phyloP scores from a whole-genome alignment of 2,113 vertebrate genomes.

The Cheirogaleus medius region DNA sequence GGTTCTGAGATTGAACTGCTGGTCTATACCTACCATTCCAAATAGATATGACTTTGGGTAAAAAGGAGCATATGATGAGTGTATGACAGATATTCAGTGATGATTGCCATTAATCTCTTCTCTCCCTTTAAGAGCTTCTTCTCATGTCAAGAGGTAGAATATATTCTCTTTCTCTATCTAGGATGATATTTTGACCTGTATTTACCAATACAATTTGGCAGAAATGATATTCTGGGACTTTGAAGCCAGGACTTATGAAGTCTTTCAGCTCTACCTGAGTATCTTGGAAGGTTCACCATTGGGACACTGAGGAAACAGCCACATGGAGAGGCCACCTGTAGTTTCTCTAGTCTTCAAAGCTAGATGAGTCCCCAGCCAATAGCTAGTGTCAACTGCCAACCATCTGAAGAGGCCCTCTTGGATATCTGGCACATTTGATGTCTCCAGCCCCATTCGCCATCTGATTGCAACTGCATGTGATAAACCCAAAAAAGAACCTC shows the following conservation, averaged over 20 bases:
- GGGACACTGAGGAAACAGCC: background rate
- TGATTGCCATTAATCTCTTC: background rate
- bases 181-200: background rate
- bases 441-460: background rate
- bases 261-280: background rate
- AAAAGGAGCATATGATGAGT: background rate
- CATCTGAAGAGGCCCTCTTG: background rate
- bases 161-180: background rate
- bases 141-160: background rate
- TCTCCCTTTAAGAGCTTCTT: background rate
- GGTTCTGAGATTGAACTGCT: background rate
- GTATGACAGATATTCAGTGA: background rate
- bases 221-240: background rate
- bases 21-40: background rate
- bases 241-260: background rate
- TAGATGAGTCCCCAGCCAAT: background rate
- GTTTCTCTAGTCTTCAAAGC: background rate
- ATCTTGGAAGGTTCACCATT: background rate
- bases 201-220: background rate
- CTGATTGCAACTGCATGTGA: background rate
- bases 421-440: background rate
- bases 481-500: background rate
- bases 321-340: background rate
- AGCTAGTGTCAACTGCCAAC: background rate
- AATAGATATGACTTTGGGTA: background rate